phyloP scores from a whole-genome alignment of 2,113 vertebrate species.

The Mesembrinibis cayennensis region DNA sequence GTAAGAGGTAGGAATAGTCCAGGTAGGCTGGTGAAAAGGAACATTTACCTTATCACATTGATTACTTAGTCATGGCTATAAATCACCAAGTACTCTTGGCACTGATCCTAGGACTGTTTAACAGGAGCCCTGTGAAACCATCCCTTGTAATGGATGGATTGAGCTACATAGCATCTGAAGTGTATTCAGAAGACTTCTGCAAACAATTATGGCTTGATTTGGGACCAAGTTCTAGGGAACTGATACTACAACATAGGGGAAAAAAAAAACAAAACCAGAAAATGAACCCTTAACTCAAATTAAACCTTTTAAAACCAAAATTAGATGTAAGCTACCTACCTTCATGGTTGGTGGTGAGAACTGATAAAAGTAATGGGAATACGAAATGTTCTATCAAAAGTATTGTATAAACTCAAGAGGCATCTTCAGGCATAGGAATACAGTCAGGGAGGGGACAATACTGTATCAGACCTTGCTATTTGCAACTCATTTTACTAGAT shows the following conservation, averaged over 20 bases:
- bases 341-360: not conserved
- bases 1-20: not conserved
- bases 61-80: not conserved
- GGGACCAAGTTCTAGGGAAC: not conserved
- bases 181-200: not conserved
- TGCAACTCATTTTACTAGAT: not conserved
- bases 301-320: not conserved
- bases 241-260: not conserved
- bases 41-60: slow-evolving; percentile 16
- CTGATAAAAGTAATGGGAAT: not conserved
- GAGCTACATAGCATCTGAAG: not conserved
- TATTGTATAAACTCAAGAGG: not conserved
- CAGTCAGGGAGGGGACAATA: not conserved
- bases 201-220: not conserved
- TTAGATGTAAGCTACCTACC: not conserved
- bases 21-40: not conserved
- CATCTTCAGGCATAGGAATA: not conserved
- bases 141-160: not conserved
- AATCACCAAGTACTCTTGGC: slow-evolving; percentile 28
- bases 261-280: not conserved
- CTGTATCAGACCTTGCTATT: not conserved
- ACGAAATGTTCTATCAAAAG: not conserved
- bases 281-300: not conserved
- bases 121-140: not conserved
- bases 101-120: not conserved